Evolutionary conservation across 2,888 invertebrate species (phyloP).

Genomic region (Antheraea assamensis): DNA sequence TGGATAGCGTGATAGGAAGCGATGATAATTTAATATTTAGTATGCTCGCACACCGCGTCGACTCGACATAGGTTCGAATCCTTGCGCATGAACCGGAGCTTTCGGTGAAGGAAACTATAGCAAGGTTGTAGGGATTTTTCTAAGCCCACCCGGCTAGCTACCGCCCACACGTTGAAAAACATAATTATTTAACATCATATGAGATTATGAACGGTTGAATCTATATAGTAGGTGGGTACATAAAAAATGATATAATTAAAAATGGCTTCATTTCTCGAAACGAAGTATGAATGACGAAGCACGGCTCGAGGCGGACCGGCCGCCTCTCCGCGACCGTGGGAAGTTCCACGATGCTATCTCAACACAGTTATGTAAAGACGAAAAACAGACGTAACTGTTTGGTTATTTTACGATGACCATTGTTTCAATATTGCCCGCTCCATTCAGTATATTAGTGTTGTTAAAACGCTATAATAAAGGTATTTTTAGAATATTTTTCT

Average conservation of each 20-base stretch:
- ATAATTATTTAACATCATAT: too few species aligned
- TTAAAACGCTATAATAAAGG: not conserved
- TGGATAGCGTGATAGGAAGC: too few species aligned
- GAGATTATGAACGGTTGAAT: too few species aligned
- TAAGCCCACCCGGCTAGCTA: too few species aligned
- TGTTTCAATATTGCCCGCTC: constrained; percentile 25
- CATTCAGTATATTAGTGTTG: not conserved
- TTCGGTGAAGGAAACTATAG: too few species aligned
- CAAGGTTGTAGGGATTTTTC: too few species aligned
- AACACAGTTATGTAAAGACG: constrained; percentile 70
- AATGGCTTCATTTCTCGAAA: not conserved
- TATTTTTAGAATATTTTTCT: not conserved
- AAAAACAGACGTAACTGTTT: constrained; percentile 59
- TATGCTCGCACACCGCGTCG: too few species aligned
- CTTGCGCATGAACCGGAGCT: too few species aligned
- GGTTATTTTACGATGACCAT: constrained; percentile 51
- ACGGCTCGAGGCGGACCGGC: constrained; percentile 35
- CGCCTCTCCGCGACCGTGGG: constrained; percentile 52
- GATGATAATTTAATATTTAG: too few species aligned
- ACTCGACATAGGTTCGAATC: too few species aligned
- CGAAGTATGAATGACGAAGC: constrained; percentile 1
- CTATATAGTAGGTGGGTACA: too few species aligned
- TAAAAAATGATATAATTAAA: not conserved
- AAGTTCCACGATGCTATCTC: constrained; percentile 56
- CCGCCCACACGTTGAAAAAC: too few species aligned